A percentile compares a stretch with the other conserved stretches of the same genome.
Evolutionary conservation across 2,113 vertebrate species (phyloP).

Genomic region (Anarrhichthys ocellatus): DNA sequence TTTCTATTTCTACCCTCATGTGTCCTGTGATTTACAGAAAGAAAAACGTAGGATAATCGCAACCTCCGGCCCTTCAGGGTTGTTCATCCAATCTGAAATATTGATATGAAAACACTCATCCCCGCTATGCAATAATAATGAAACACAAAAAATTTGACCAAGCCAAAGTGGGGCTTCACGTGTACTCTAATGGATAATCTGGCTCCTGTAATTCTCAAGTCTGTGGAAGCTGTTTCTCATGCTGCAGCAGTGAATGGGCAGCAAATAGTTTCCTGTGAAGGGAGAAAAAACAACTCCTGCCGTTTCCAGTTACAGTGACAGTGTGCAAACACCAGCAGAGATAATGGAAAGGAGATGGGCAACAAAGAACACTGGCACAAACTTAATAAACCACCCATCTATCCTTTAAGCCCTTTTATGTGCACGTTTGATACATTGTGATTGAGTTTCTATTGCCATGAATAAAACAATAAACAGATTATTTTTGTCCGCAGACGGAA

Average conservation of each 20-base stretch:
- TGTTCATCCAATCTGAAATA: slow-evolving; percentile 34
- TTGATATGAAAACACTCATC: slow-evolving; percentile 23
- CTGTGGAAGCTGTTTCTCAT: slow-evolving; percentile 4
- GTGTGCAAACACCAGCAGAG: slow-evolving; percentile 34
- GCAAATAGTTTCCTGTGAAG: slow-evolving; percentile 9
- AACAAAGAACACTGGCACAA: slow-evolving; percentile 18
- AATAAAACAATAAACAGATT: slow-evolving; percentile 56
- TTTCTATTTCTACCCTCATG: neutral
- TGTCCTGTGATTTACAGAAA: neutral
- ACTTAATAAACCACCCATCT: slow-evolving; percentile 41
- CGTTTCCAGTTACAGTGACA: slow-evolving; percentile 11
- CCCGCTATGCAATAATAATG: slow-evolving; percentile 9
- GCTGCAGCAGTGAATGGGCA: slow-evolving; percentile 12
- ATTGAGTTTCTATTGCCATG: slow-evolving; percentile 41
- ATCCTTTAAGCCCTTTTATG: slow-evolving; percentile 39
- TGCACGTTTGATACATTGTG: slow-evolving; percentile 42
- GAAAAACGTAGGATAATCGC: neutral
- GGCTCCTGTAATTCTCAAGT: slow-evolving; percentile 5
- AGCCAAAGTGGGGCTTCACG: slow-evolving; percentile 1
- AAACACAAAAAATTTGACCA: slow-evolving; percentile 13
- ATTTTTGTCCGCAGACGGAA: slow-evolving; percentile 37
- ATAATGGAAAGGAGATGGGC: slow-evolving; percentile 16
- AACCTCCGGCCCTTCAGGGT: neutral
- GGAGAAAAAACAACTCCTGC: slow-evolving; percentile 19
- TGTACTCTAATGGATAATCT: slow-evolving; percentile 21